A percentile compares a stretch with the other conserved stretches of the same genome.
These are phyloP conservation scores for Poecile montanus DNA, from an alignment of 2,797 vertebrate genomes.

Conservation along the genomic window DNA sequence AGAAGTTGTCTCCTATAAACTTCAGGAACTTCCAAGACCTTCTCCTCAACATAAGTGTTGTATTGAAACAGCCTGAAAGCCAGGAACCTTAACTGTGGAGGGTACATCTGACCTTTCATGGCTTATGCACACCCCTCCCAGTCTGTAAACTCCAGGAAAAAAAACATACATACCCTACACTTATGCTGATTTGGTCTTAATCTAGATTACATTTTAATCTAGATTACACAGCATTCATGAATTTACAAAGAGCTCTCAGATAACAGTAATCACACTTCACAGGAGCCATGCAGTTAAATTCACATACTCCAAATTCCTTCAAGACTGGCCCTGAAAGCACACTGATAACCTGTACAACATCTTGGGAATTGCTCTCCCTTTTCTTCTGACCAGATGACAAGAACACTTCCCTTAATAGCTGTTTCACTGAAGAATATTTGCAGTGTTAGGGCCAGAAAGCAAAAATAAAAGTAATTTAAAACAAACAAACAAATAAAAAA, in stretches of 20 bases:
- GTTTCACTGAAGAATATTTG: neutral
- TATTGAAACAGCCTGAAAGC: neutral
- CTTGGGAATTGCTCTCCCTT: neutral
- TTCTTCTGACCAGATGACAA: neutral
- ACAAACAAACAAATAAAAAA: neutral
- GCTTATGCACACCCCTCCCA: neutral
- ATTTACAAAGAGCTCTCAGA: slow-evolving; percentile 13
- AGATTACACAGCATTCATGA: neutral
- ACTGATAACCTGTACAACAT: neutral
- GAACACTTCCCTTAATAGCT: neutral
- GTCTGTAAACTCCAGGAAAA: neutral
- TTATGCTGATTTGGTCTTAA: neutral
- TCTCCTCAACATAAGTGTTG: neutral
- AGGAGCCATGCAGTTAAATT: neutral
- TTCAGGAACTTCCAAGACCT: neutral
- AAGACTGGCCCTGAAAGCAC: neutral
- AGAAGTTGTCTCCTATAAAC: neutral
- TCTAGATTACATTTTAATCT: slow-evolving; percentile 9
- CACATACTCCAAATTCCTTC: slow-evolving; percentile 35
- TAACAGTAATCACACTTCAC: neutral
- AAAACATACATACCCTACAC: neutral
- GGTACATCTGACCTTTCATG: neutral
- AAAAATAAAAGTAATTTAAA: neutral
- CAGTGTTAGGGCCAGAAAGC: neutral
- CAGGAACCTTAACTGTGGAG: neutral